A percentile compares a stretch with the other conserved stretches of the same genome.
These are phyloP conservation scores for Dicyrtoma fusca DNA, from an alignment of 2,888 invertebrate species.

Conservation along the genomic window DNA sequence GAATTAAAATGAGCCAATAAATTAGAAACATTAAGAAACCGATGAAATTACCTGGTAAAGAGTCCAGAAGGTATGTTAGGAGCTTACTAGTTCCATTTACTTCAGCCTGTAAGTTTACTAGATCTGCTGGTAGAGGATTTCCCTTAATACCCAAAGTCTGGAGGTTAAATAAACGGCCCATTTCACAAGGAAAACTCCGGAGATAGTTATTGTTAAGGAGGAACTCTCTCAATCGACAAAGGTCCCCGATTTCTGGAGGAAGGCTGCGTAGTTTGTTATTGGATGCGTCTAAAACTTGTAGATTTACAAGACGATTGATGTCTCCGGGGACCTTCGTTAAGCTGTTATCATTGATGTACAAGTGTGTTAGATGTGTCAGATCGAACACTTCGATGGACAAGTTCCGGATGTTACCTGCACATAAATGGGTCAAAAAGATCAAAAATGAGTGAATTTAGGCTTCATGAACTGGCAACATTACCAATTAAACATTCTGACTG, in stretches of 20 bases:
- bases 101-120: conserved; percentile 88
- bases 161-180: conserved; percentile 96
- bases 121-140: conserved; percentile 92
- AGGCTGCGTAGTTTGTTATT: conserved; percentile 91
- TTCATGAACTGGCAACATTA: background rate
- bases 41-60: conserved; percentile 79
- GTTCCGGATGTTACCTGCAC: conserved; percentile 88
- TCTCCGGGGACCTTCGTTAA: conserved; percentile 88
- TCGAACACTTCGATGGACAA: conserved; percentile 90
- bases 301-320: conserved; percentile 79
- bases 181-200: conserved; percentile 90
- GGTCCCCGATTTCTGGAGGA: conserved; percentile 95
- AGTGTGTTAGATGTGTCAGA: conserved; percentile 86
- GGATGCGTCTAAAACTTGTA: conserved; percentile 88
- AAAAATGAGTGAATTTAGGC: no score
- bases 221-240: conserved; percentile 93
- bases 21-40: background rate
- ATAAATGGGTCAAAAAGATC: no score
- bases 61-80: conserved; percentile 91
- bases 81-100: conserved; percentile 92
- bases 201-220: conserved; percentile 92
- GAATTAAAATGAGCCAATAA: background rate
- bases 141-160: conserved; percentile 89
- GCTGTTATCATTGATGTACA: conserved; percentile 95
- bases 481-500: background rate